phyloP scores from a whole-genome alignment of 2,113 vertebrate species.

The Pterophyllum scalare region DNA sequence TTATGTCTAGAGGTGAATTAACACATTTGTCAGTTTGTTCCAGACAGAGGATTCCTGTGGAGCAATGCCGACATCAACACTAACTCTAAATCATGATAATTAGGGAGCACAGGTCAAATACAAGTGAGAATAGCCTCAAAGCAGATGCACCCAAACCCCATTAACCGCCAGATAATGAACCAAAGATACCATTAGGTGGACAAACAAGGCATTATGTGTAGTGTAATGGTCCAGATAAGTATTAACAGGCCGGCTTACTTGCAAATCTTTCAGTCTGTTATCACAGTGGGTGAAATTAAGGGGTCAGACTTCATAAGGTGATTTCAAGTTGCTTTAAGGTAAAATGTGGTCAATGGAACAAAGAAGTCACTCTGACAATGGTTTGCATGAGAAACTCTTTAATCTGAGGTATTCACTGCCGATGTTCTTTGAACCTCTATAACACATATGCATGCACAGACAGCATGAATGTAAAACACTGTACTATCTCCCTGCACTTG shows the following conservation, averaged over 20 bases:
- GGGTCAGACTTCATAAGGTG: background rate
- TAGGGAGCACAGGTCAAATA: conserved; percentile 38
- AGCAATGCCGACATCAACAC: conserved; percentile 10
- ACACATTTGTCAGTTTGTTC: conserved; percentile 4
- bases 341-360: background rate
- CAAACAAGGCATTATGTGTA: conserved; percentile 51
- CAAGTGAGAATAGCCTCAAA: conserved; percentile 31
- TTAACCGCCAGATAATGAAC: conserved; percentile 51
- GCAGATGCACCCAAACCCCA: conserved; percentile 12
- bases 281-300: conserved; percentile 1
- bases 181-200: conserved; percentile 54
- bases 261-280: conserved; percentile 20
- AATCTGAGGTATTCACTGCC: conserved; percentile 66
- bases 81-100: conserved; percentile 42
- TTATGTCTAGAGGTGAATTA: conserved; percentile 6
- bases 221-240: conserved; percentile 37
- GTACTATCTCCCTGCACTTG: conserved; percentile 8
- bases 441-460: conserved; percentile 34
- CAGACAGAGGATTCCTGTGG: conserved; percentile 12
- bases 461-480: conserved; percentile 40
- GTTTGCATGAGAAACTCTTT: conserved; percentile 55
- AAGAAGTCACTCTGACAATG: background rate
- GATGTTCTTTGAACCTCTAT: conserved; percentile 43
- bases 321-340: background rate
- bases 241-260: conserved; percentile 15